Percentiles rank a stretch among this genome's conserved stretches.
phyloP scores from a whole-genome alignment of 2,797 vertebrate species.

The Myotis daubentonii region DNA sequence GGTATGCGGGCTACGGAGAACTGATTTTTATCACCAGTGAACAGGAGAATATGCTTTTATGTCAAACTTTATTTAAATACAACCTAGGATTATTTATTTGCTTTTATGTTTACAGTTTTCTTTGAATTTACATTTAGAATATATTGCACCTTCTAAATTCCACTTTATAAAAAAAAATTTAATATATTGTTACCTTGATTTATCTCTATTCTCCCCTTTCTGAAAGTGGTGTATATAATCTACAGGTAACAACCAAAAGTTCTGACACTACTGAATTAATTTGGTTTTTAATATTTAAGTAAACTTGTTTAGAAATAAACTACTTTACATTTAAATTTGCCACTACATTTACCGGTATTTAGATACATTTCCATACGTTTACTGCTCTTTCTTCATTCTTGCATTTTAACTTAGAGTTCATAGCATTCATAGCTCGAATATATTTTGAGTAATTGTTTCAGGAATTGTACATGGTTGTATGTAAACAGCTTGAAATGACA shows the following conservation, averaged over 20 bases:
- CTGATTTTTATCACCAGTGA: not conserved
- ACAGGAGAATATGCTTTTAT: not conserved
- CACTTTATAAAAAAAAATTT: not conserved
- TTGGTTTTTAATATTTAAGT: not conserved
- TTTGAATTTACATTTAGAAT: not conserved
- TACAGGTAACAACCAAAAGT: not conserved
- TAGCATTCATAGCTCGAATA: not conserved
- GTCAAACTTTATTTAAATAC: not conserved
- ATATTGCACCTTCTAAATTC: not conserved
- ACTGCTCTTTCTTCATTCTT: not conserved
- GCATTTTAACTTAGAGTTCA: not conserved
- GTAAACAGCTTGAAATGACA: not conserved
- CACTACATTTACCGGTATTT: not conserved
- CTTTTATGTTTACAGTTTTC: not conserved
- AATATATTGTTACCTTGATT: not conserved
- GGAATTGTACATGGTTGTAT: not conserved
- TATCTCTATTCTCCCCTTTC: not conserved
- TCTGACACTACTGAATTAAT: not conserved
- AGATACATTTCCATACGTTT: not conserved
- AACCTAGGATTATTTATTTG: not conserved
- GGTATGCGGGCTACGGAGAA: not conserved
- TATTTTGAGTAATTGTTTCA: not conserved
- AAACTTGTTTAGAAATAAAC: not conserved
- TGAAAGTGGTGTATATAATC: not conserved
- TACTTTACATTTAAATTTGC: conserved; percentile 7